Conservation (phyloP, 2,888 invertebrate species). For the Pyralis farinalis region DNA sequence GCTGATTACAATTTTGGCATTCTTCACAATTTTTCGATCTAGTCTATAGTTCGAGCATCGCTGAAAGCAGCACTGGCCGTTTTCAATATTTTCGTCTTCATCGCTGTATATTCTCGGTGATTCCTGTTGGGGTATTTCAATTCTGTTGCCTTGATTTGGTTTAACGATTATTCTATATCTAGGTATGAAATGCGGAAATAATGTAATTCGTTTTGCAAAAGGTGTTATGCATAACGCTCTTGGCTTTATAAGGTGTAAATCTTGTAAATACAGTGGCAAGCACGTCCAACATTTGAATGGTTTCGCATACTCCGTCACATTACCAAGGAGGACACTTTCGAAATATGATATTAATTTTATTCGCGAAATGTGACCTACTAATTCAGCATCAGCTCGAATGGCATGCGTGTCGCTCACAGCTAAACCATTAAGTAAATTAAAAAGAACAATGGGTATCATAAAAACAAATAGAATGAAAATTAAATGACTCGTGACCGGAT, state of each 20-base stretch:
- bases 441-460: slow-evolving; percentile 90
- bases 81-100: slow-evolving; percentile 62
- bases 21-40: slow-evolving; percentile 82
- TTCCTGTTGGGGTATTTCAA: slow-evolving; percentile 74
- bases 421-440: slow-evolving; percentile 91
- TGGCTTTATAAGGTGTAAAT: slow-evolving; percentile 53
- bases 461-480: slow-evolving; percentile 91
- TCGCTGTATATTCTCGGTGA: slow-evolving; percentile 65
- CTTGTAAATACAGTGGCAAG: slow-evolving; percentile 51
- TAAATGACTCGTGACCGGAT: slow-evolving; percentile 86
- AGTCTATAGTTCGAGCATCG: slow-evolving; percentile 74
- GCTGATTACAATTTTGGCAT: slow-evolving; percentile 77
- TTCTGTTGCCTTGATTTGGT: slow-evolving; percentile 83
- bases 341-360: slow-evolving; percentile 87
- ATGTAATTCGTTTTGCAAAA: slow-evolving; percentile 80
- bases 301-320: slow-evolving; percentile 66
- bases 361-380: slow-evolving; percentile 87
- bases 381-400: slow-evolving; percentile 89
- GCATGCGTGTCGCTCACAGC: slow-evolving; percentile 92
- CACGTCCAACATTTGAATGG: slow-evolving; percentile 68
- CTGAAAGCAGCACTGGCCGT: slow-evolving; percentile 59
- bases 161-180: slow-evolving; percentile 83
- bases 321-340: slow-evolving; percentile 85
- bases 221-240: slow-evolving; percentile 70
- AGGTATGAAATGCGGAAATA: slow-evolving; percentile 85